Evolutionary conservation across 1,140 invertebrate genomes (phyloP), one percentile per base, ranked within the genome.

Genomic region (Pygmarrhopalites habei): DNA sequence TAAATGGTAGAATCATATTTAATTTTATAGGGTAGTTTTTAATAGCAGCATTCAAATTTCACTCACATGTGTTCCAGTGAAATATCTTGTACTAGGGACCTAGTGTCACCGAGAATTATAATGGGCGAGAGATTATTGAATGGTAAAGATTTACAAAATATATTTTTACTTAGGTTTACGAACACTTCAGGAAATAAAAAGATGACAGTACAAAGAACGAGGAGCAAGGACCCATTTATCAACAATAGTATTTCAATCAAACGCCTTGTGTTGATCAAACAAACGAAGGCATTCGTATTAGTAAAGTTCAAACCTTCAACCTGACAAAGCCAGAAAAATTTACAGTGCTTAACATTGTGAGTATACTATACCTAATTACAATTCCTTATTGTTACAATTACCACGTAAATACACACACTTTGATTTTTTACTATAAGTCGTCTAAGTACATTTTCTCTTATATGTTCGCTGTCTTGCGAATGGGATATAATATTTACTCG

Each of bases 281-380:
- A 14, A 10, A 35, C 1, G 55, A 65, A 23, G 26, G n/a, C 2
- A 63, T 70, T 25, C 21, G 14, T 51, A 19, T 70, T 1, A n/a
- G 41, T 10, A 35, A 51, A 58, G 30, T 67, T 5, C 43, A 60
- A 28, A 58, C 55, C 1, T 67, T 44, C 46, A 56, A 56, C 25
- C 47, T 70, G 2, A 67, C 68, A 4, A 70, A 70, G 49, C 14
- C 59, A 3, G 68, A 70, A 57, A 29, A 58, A 49, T 44, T 70
- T 14, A 41, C 49, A 2, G 58, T 70, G 5, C 32, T 70, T 2
- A 70, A 70, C 32, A 62, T 46, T 14, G 62, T 65, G 60, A 41
- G 43, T 64, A 25, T 19, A 49, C n/a, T 12, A 12, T 12, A 41
- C n/a, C 12, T n/a, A n/a, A 12, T 41, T 12, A 12, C 39, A 12